Evolutionary conservation across 2,797 vertebrate genomes (phyloP).

Genomic region (Chelidonichthys spinosus): DNA sequence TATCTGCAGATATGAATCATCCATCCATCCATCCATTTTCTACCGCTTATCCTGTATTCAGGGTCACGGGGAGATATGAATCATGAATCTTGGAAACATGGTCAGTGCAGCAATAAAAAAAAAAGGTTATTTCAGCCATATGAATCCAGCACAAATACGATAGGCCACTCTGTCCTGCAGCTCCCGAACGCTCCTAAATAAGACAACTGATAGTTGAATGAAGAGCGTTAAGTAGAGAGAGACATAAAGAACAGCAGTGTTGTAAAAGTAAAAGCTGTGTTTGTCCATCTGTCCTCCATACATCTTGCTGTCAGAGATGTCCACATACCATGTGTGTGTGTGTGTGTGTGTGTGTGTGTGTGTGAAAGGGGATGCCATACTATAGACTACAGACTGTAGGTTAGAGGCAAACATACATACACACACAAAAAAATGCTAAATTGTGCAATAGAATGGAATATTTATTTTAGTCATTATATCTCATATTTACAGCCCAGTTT

Average conservation of each 20-base stretch:
- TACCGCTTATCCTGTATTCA: too few relatives aligned
- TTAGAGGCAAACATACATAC: background rate
- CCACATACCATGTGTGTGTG: background rate
- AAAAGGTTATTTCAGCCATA: too few relatives aligned
- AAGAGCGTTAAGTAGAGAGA: background rate
- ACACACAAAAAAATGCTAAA: background rate
- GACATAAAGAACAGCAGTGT: background rate
- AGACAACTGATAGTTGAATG: background rate
- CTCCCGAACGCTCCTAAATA: fast-evolving
- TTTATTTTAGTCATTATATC: background rate
- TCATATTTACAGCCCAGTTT: too few relatives aligned
- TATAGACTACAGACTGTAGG: background rate
- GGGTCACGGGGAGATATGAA: too few relatives aligned
- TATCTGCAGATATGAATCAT: too few relatives aligned
- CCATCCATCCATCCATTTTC: too few relatives aligned
- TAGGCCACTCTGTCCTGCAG: background rate
- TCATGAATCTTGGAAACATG: too few relatives aligned
- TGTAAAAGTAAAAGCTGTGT: conserved; percentile 10
- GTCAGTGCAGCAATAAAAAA: too few relatives aligned
- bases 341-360: conserved; percentile 11
- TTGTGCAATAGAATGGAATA: background rate
- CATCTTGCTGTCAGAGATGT: conserved; percentile 33
- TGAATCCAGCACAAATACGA: background rate
- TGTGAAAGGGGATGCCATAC: background rate
- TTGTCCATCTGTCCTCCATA: conserved; percentile 40